Evolutionary conservation across 2,113 vertebrate genomes (phyloP).

Genomic region (Sapajus apella): DNA sequence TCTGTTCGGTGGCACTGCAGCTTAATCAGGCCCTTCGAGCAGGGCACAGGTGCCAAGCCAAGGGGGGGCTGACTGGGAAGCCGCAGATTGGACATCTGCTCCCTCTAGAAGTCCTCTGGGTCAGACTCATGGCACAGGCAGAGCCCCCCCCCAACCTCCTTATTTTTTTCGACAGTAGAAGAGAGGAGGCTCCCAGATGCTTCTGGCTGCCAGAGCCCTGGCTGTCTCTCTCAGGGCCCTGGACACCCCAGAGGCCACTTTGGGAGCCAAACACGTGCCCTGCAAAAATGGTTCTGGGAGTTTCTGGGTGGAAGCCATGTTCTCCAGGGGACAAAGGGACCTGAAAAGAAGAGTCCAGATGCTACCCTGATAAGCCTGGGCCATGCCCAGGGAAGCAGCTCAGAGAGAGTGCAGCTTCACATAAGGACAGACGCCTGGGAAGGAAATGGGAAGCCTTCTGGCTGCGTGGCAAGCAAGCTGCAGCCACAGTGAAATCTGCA

Average conservation of each 20-base stretch:
- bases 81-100: not conserved
- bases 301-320: not conserved
- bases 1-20: not conserved
- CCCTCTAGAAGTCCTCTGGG: not conserved
- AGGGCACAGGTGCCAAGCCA: not conserved
- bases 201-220: not conserved
- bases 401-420: not conserved
- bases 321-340: not conserved
- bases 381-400: not conserved
- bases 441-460: rapidly evolving
- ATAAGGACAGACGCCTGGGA: rapidly evolving
- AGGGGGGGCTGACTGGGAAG: not conserved
- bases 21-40: too few relatives aligned
- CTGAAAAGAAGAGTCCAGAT: not conserved
- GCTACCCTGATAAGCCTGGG: not conserved
- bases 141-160: too few relatives aligned
- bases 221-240: not conserved
- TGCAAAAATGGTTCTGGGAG: not conserved
- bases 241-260: not conserved
- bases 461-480: rapidly evolving
- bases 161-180: not conserved
- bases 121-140: not conserved
- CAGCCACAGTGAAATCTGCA: rapidly evolving
- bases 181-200: not conserved
- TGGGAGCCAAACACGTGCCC: not conserved